Evolutionary conservation across 2,888 invertebrate species (phyloP).

Genomic region (Troides helena): DNA sequence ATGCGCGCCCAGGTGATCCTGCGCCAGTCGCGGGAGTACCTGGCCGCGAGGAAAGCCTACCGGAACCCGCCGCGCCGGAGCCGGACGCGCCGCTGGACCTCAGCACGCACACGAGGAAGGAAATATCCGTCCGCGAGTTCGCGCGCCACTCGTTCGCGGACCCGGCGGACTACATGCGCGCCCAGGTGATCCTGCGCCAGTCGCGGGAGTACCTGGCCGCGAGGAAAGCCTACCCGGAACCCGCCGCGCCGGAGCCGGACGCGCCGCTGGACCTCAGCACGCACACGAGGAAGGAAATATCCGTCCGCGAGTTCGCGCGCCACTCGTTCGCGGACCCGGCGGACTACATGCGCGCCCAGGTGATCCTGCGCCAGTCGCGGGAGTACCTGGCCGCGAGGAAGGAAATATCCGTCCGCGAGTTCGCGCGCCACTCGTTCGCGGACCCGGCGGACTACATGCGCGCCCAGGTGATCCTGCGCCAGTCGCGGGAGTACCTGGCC

Average conservation of each 20-base stretch:
- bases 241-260: conserved; percentile 73
- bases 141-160: too few species aligned
- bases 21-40: too few species aligned
- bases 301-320: conserved; percentile 74
- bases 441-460: conserved; percentile 75
- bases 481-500: conserved; percentile 75
- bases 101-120: too few species aligned
- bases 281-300: conserved; percentile 67
- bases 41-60: conserved; percentile 76
- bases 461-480: conserved; percentile 71
- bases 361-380: conserved; percentile 74
- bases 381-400: conserved; percentile 73
- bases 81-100: too few species aligned
- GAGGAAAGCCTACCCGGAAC: conserved; percentile 74
- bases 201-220: too few species aligned
- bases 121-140: too few species aligned
- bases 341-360: conserved; percentile 73
- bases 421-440: conserved; percentile 73
- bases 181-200: too few species aligned
- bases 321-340: conserved; percentile 74
- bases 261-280: conserved; percentile 90
- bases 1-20: too few species aligned
- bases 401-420: conserved; percentile 74
- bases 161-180: too few species aligned
- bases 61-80: too few species aligned